A percentile compares a stretch with the other conserved stretches of the same genome.
These are phyloP conservation scores for Bergia puertoricense DNA, from an alignment of 92 coral and sea anemone species.

Conservation along the genomic window DNA sequence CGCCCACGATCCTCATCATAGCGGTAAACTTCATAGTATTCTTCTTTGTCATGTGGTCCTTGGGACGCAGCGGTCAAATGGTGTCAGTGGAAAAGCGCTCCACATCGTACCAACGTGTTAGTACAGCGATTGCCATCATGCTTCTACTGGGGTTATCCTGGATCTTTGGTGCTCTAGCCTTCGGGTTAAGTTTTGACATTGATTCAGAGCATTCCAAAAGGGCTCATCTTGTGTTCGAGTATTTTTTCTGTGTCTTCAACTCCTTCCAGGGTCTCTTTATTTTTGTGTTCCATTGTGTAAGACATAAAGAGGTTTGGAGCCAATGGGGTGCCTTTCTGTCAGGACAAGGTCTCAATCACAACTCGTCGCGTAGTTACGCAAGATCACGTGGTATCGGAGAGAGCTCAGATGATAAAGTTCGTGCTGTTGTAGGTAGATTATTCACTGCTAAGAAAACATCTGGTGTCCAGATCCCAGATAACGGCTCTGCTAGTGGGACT, in stretches of 20 bases:
- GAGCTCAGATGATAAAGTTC: conserved; percentile 38
- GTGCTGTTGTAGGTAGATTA: conserved; percentile 12
- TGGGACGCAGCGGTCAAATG: conserved; percentile 70
- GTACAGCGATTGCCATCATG: conserved; percentile 83
- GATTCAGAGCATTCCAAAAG: conserved; percentile 15
- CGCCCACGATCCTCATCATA: conserved; percentile 65
- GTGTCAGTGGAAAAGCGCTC: conserved; percentile 82
- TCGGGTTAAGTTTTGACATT: conserved; percentile 46
- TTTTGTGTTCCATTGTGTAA: conserved; percentile 83
- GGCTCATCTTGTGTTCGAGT: conserved; percentile 81
- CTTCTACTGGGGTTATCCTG: conserved; percentile 87
- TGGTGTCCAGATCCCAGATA: not conserved
- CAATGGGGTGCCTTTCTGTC: conserved; percentile 76
- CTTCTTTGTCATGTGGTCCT: conserved; percentile 63
- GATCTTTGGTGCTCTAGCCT: conserved; percentile 89
- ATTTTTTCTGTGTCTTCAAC: conserved; percentile 91
- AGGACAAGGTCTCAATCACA: conserved; percentile 56
- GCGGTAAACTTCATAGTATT: conserved; percentile 65
- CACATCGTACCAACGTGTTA: conserved; percentile 61
- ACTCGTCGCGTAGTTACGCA: conserved; percentile 46
- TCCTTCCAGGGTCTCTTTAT: conserved; percentile 93
- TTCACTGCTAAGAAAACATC: not conserved
- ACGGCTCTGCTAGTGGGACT: not conserved
- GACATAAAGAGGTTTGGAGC: conserved; percentile 83
- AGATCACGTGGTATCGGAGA: conserved; percentile 71